phyloP scores from a whole-genome alignment of 1,140 invertebrate species.

The Diprion similis region DNA sequence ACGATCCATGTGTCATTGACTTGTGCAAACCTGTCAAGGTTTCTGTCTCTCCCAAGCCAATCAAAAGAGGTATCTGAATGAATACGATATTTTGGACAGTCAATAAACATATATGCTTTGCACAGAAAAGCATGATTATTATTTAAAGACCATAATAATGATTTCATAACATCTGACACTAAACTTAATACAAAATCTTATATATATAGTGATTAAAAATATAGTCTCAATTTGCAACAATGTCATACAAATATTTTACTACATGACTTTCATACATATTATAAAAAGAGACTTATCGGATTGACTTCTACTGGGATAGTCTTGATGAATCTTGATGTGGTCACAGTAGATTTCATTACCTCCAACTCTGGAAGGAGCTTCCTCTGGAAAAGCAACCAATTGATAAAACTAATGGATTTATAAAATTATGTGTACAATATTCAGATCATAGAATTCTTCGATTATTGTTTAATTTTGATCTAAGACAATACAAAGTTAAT shows the following conservation, averaged over 20 bases:
- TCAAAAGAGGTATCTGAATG: slow-evolving; percentile 80
- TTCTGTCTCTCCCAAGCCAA: slow-evolving; percentile 86
- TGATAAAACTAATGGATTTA: too few species aligned
- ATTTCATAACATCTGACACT: not conserved
- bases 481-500: too few species aligned
- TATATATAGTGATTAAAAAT: not conserved
- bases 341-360: slow-evolving; percentile 28
- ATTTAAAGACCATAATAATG: not conserved
- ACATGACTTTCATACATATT: not conserved
- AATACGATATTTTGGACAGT: slow-evolving; percentile 29
- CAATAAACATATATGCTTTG: not conserved
- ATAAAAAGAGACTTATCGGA: too few species aligned
- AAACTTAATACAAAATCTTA: not conserved
- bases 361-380: slow-evolving; percentile 57
- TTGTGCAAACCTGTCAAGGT: slow-evolving; percentile 90
- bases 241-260: not conserved
- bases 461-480: too few species aligned
- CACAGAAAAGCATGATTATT: not conserved
- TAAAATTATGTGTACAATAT: too few species aligned
- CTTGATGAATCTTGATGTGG: not conserved
- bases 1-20: slow-evolving; percentile 76
- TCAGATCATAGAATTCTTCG: too few species aligned
- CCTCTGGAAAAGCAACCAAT: slow-evolving; percentile 41
- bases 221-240: not conserved
- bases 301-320: too few species aligned